phyloP scores from a whole-genome alignment of 2,888 invertebrate species.

The Chrysolina americana region DNA sequence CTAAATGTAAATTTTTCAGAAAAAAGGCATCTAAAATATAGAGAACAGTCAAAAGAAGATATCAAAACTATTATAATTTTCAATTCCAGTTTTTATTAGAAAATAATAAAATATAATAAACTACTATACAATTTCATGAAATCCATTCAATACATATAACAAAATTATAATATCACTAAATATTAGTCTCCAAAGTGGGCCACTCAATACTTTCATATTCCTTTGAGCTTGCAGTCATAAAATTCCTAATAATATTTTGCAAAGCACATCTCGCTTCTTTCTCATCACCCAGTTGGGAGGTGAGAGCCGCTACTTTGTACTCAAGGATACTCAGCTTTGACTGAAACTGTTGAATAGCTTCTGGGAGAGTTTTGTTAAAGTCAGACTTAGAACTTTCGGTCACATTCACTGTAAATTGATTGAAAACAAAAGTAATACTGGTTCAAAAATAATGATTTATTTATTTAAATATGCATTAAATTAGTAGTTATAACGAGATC shows the following conservation, averaged over 20 bases:
- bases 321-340: constrained; percentile 64
- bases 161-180: constrained; percentile 44
- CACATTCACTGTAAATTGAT: constrained; percentile 57
- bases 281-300: constrained; percentile 66
- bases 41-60: neutral
- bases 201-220: constrained; percentile 66
- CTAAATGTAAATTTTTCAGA: no score
- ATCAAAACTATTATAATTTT: neutral
- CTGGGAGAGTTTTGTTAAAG: constrained; percentile 56
- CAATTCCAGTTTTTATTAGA: neutral
- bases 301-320: constrained; percentile 63
- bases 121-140: constrained; percentile 29
- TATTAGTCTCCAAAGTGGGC: constrained; percentile 63
- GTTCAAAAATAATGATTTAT: constrained; percentile 25
- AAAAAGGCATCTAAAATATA: no score
- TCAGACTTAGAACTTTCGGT: constrained; percentile 59
- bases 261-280: constrained; percentile 64
- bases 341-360: constrained; percentile 59
- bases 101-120: constrained; percentile 11
- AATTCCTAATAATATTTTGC: constrained; percentile 58
- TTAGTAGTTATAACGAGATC: constrained; percentile 14
- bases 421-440: constrained; percentile 7
- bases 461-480: constrained; percentile 30
- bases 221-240: constrained; percentile 60
- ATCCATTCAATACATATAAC: constrained; percentile 13